Conservation (phyloP, 2,797 vertebrate species). For the Micrastur ruficollis region DNA sequence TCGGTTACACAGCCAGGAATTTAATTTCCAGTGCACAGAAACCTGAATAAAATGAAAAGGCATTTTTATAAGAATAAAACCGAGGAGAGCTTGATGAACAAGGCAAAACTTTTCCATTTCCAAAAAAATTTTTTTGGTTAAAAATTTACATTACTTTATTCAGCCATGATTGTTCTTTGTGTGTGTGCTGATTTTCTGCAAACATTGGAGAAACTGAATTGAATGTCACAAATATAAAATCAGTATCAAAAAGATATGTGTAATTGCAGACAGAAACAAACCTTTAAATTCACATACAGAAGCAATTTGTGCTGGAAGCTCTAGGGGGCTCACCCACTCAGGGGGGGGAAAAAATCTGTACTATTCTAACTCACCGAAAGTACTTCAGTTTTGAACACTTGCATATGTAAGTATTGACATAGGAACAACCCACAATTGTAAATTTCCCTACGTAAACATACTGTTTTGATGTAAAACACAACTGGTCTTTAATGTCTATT, state of each 20-base stretch:
- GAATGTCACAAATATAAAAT: neutral
- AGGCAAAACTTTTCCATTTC: neutral
- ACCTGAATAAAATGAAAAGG: neutral
- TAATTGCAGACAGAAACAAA: neutral
- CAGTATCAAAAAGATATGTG: neutral
- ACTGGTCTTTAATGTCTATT: neutral
- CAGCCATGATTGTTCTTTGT: neutral
- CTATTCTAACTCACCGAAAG: neutral
- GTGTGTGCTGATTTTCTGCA: neutral
- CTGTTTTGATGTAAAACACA: neutral
- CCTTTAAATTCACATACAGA: neutral
- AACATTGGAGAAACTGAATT: neutral
- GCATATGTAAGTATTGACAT: neutral
- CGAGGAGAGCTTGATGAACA: neutral
- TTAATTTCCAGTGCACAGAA: neutral
- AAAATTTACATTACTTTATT: neutral
- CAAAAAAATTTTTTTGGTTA: neutral
- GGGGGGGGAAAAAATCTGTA: neutral
- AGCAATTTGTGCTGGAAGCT: constrained; percentile 8
- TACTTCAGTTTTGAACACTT: neutral
- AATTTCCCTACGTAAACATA: neutral
- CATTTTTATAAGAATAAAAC: neutral
- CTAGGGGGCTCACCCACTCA: neutral
- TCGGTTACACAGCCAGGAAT: neutral
- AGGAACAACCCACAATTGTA: neutral